Evolutionary conservation across 2,888 invertebrate species (phyloP), one percentile per base, ranked within the genome.

Genomic region (Agrenia bidenticulata): DNA sequence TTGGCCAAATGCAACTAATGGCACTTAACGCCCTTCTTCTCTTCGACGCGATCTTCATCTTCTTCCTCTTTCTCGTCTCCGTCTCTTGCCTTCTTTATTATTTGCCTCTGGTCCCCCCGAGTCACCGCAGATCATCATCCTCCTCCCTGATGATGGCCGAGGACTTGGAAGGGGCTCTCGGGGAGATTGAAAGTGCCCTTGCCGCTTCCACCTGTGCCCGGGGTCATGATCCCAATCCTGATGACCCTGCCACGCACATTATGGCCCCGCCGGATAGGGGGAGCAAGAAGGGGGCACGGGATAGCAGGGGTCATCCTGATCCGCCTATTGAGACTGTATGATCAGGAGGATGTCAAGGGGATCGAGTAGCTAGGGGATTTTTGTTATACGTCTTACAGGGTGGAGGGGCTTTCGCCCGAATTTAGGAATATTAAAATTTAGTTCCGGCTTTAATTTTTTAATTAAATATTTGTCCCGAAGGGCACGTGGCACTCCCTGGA

Each of bases 21-120:
- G 89, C 89, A 85, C 85, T 89, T 83, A 90, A 90, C 83, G 89
- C 89, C 79, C 85, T 90, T 81, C 87, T 90, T 84, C 89, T 90
- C 89, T 90, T 90, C 85, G 89, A 90, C 83, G 87, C 89, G 81
- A 89, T 90, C 82, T 90, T 90, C 84, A 85, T 89, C 83, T 90
- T 90, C 82, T 90, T 90, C 84, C 84, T 90, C 80, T 90, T 90
- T 83, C 86, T 90, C 80, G 87, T 90, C 78, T 89, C 89, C 76
- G 89, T 90, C 77, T 89, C 89, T 75, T 90, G 90, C 79, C 84
- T 90, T 77, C 88, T 89, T 80, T 90, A 90, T 81, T 90, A 90
- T 80, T 85, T 89, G 81, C 90, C 90, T 37, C 66, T 75, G 65
- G 75, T 75, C 53, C 75, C 75, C 51, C 75, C 75, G 58, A 65